Conservation (phyloP, 2,888 invertebrate genomes). For the Stenolophus ochropezus region DNA sequence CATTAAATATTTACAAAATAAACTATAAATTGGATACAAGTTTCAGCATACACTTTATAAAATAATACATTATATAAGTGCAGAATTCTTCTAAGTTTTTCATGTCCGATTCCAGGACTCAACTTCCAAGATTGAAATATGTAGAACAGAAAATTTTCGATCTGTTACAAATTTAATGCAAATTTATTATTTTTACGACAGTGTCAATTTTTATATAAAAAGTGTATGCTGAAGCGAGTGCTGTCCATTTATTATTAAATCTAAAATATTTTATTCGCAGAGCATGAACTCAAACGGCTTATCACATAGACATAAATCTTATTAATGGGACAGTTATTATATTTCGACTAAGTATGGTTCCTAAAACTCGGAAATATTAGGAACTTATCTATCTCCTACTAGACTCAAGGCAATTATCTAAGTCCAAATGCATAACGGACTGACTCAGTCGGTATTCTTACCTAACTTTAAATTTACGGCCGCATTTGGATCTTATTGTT, state of each 20-base stretch:
- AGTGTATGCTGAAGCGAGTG: too few relatives aligned
- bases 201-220: too few relatives aligned
- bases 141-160: too few relatives aligned
- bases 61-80: too few relatives aligned
- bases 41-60: neutral
- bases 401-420: conserved; percentile 45
- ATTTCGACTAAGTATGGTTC: conserved; percentile 9
- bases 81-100: too few relatives aligned
- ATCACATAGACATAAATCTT: conserved; percentile 39
- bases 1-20: conserved; percentile 29
- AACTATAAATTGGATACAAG: neutral
- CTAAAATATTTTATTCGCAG: conserved; percentile 20
- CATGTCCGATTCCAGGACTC: too few relatives aligned
- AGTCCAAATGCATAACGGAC: conserved; percentile 26
- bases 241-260: too few relatives aligned
- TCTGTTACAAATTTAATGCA: too few relatives aligned
- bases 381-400: conserved; percentile 48
- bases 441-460: conserved; percentile 21
- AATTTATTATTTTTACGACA: too few relatives aligned
- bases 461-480: conserved; percentile 20
- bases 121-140: too few relatives aligned
- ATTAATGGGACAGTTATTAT: conserved; percentile 19
- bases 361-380: conserved; percentile 38
- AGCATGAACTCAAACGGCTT: conserved; percentile 34
- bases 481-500: conserved; percentile 28